Percentiles rank a stretch among this genome's conserved stretches.
phyloP scores from a whole-genome alignment of 2,888 invertebrate genomes.

The Hirtodrosophila cameraria region DNA sequence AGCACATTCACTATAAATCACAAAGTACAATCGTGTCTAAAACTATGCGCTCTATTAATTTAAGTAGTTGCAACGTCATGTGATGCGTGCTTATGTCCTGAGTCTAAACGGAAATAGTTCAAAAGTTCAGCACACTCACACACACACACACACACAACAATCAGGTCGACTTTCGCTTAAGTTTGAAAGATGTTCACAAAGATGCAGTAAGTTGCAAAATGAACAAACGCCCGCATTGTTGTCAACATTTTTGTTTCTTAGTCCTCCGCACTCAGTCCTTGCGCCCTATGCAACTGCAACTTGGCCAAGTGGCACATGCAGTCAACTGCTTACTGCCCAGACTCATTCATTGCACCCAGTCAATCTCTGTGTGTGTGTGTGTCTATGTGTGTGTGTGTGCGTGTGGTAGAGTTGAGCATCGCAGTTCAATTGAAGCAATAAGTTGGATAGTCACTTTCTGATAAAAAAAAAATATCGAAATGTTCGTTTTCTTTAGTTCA shows the following conservation, averaged over 20 bases:
- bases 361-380: slow-evolving; percentile 24
- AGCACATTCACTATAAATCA: slow-evolving; percentile 14
- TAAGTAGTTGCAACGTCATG: slow-evolving; percentile 18
- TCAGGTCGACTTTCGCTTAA: slow-evolving; percentile 39
- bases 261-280: neutral
- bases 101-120: slow-evolving; percentile 67
- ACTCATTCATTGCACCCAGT: slow-evolving; percentile 32
- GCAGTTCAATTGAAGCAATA: too few relatives aligned
- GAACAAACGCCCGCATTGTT: slow-evolving; percentile 61
- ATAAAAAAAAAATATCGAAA: too few relatives aligned
- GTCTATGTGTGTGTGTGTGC: slow-evolving; percentile 5
- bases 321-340: slow-evolving; percentile 30
- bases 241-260: slow-evolving; percentile 63
- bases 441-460: too few relatives aligned
- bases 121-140: slow-evolving; percentile 61
- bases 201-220: slow-evolving; percentile 23
- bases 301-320: slow-evolving; percentile 50
- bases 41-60: slow-evolving; percentile 51
- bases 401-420: too few relatives aligned
- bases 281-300: slow-evolving; percentile 31
- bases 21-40: slow-evolving; percentile 6
- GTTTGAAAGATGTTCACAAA: neutral
- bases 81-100: slow-evolving; percentile 32
- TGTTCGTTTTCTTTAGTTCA: too few relatives aligned
- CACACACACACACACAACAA: slow-evolving; percentile 47